These are phyloP conservation scores for Cervus canadensis DNA, from an alignment of 2,113 vertebrate genomes.

Conservation along the genomic window DNA sequence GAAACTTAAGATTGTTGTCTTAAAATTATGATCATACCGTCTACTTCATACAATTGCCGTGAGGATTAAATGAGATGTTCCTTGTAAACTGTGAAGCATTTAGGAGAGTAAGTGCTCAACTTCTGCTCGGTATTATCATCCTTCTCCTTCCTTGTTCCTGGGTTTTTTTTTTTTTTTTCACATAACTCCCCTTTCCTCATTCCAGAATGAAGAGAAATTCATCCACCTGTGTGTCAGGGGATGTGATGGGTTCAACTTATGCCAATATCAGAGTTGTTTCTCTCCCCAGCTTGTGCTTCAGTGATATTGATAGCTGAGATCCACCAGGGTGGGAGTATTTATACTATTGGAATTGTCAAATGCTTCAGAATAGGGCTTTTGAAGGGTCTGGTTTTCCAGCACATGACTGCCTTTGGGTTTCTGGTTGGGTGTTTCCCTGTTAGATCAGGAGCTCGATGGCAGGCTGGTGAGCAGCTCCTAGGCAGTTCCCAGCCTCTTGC, in stretches of 20 bases:
- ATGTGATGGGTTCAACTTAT: not conserved
- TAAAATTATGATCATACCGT: not conserved
- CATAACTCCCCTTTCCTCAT: not conserved
- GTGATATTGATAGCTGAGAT: not conserved
- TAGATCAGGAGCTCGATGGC: not conserved
- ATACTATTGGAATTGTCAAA: not conserved
- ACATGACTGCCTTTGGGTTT: not conserved
- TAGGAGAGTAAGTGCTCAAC: not conserved
- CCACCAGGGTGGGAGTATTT: not conserved
- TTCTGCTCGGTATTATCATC: not conserved
- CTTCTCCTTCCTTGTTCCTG: not conserved
- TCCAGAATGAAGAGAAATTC: not conserved
- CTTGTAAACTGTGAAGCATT: not conserved
- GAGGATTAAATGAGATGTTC: not conserved
- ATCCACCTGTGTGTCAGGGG: not conserved
- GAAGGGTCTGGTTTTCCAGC: not conserved
- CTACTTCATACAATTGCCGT: not conserved
- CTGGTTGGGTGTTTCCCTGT: not conserved
- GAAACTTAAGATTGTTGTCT: not conserved
- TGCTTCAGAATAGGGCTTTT: not conserved
- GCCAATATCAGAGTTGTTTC: not conserved
- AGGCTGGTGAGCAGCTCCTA: not conserved
- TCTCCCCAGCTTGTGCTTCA: not conserved
- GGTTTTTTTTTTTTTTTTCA: not conserved
- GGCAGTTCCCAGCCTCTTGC: not conserved